Base-by-base conservation (phyloP, 2,888 invertebrate species). In the Dascillus cervinus region DNA sequence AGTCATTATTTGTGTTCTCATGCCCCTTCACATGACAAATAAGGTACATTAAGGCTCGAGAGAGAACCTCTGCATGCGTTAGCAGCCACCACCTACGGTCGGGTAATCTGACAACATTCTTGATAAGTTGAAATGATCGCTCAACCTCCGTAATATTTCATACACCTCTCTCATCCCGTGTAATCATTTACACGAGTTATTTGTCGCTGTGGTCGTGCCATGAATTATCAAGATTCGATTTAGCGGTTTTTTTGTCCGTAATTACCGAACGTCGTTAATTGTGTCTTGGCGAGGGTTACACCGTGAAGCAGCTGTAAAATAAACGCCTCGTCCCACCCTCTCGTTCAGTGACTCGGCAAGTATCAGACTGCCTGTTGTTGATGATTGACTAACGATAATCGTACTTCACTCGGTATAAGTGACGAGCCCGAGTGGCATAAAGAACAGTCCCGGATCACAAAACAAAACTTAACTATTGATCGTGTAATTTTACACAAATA, bases 81-180 rank as follows among this genome's bases (percentile, higher is more conserved):
- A 41, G 39, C 40, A 44, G 43, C 45, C 42, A 44, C 54, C 54
- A 52, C 54, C 54, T 53, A 53, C 50, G 47, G 47, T 45, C 41
- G 43, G 45, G 50, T 50, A 55, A 55, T 53, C 52, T 51, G 51
- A 55, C 56, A 56, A 55, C 57, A 55, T 56, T 57, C 53, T 50
- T 49, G 53, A 52, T 53, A 51, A 53, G 50, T 54, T 53, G 47
- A 53, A 52, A 49, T 46, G 51, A 54, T 57, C 51, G 47, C 43
- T 52, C 50, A 51, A 49, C 46, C 44, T 44, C 46, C 43, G 37
- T 42, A 49, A 54, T 54, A 49, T 52, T 48, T 55, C 53, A 53
- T 49, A 41, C 29, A 29, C 29, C 34, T 39, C 38, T 41, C 40
- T 44, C 44, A 26, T 10, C 26, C 21, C 11, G 26, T 32, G 38